Percentiles rank a stretch among this genome's conserved stretches.
Evolutionary conservation across 2,797 vertebrate genomes (phyloP).

Genomic region (Pipistrellus pipistrellus): DNA sequence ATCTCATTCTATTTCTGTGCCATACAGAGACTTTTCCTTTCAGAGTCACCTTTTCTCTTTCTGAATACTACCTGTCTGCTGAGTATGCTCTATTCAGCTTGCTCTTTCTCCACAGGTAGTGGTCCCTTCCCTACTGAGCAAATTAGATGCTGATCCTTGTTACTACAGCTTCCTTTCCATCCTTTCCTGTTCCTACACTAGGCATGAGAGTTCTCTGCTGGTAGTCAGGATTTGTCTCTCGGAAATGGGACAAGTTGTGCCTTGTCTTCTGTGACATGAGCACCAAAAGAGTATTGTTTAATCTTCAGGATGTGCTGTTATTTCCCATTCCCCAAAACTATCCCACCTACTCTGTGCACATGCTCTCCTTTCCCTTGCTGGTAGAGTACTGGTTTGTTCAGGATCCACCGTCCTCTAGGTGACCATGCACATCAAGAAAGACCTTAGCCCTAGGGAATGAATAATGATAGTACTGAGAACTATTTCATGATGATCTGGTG

Average conservation of each 20-base stretch:
- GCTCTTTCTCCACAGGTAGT: background rate
- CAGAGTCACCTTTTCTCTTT: background rate
- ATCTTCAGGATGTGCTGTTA: background rate
- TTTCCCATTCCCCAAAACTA: background rate
- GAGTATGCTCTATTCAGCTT: background rate
- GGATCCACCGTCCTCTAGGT: background rate
- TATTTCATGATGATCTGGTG: background rate
- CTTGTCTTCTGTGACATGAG: background rate
- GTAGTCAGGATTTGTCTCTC: background rate
- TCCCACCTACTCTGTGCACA: background rate
- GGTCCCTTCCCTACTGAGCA: background rate
- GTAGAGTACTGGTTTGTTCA: background rate
- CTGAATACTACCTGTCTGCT: background rate
- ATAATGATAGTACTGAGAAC: background rate
- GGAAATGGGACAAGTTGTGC: background rate
- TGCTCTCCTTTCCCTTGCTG: background rate
- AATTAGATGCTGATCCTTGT: background rate
- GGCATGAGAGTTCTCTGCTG: background rate
- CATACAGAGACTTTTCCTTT: slow-evolving; percentile 19
- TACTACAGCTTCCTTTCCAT: background rate
- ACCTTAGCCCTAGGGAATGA: background rate
- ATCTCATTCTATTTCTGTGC: background rate
- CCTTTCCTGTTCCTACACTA: background rate
- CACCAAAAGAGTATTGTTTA: background rate
- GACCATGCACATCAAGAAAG: background rate